Evolutionary conservation across 2,888 invertebrate species (phyloP).

Genomic region (Drosophila ezoana): DNA sequence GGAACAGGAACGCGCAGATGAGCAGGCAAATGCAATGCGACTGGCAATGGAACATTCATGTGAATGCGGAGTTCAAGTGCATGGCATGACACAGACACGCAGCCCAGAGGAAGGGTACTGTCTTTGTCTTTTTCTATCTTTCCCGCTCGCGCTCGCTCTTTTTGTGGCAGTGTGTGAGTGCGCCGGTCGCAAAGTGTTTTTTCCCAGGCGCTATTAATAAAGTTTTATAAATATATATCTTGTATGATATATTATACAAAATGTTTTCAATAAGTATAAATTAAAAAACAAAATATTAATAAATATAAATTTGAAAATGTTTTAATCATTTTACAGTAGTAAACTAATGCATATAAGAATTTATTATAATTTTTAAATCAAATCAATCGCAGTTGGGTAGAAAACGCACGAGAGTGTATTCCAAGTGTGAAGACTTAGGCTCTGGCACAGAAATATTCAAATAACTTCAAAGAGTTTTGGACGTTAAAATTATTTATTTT

Average conservation of each 20-base stretch:
- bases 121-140: conserved; percentile 8
- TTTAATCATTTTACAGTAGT: too few relatives aligned
- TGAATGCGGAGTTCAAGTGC: conserved; percentile 75
- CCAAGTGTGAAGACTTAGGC: too few relatives aligned
- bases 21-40: conserved; percentile 8
- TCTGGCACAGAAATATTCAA: too few relatives aligned
- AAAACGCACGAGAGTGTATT: too few relatives aligned
- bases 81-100: conserved; percentile 67
- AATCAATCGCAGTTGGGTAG: too few relatives aligned
- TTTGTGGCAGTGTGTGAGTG: conserved; percentile 20
- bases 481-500: too few relatives aligned
- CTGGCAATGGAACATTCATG: conserved; percentile 34
- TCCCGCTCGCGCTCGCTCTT: neutral
- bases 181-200: conserved; percentile 73
- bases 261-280: neutral
- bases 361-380: too few relatives aligned
- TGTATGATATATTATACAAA: conserved; percentile 9
- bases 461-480: too few relatives aligned
- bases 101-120: conserved; percentile 10
- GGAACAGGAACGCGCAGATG: conserved; percentile 11
- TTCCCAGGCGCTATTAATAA: conserved; percentile 82
- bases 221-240: neutral
- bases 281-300: neutral
- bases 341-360: too few relatives aligned
- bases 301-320: too few relatives aligned